These are phyloP conservation scores for Exaiptasia diaphana DNA, from an alignment of 64 coral and sea anemone species.

Conservation along the genomic window DNA sequence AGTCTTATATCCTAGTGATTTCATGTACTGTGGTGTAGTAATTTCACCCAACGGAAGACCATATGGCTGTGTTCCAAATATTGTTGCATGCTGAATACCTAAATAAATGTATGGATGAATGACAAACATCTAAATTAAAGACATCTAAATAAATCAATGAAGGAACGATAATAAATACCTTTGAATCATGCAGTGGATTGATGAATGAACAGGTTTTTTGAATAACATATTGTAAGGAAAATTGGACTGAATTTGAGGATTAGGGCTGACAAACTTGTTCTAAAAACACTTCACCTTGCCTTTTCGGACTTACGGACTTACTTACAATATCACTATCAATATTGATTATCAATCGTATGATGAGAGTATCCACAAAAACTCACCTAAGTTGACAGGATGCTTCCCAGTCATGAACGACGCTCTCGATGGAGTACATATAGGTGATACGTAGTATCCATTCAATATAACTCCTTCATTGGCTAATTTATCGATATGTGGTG, in stretches of 20 bases:
- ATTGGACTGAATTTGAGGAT: no score
- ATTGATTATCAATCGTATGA: no score
- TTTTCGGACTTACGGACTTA: no score
- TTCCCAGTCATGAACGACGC: conserved; percentile 92
- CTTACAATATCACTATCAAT: no score
- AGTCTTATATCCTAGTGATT: conserved; percentile 78
- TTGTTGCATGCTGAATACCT: conserved; percentile 86
- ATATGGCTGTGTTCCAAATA: conserved; percentile 91
- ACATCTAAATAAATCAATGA: no score
- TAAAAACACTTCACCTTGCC: no score
- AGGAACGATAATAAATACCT: no score
- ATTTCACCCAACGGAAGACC: conserved; percentile 76
- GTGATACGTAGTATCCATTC: conserved; percentile 95
- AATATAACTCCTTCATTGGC: conserved; percentile 90
- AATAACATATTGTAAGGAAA: background rate
- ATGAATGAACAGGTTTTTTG: background rate
- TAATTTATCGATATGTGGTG: conserved; percentile 84
- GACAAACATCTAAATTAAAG: no score
- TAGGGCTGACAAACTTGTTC: no score
- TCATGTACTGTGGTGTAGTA: conserved; percentile 89
- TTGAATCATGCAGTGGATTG: no score
- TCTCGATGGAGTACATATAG: conserved; percentile 89
- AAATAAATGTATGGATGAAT: no score
- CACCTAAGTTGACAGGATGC: conserved; percentile 92
- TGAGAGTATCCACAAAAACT: no score